Percentiles rank a stretch among this genome's conserved stretches.
Evolutionary conservation across 2,797 vertebrate genomes (phyloP).

Genomic region (Tiaroga cobitis): DNA sequence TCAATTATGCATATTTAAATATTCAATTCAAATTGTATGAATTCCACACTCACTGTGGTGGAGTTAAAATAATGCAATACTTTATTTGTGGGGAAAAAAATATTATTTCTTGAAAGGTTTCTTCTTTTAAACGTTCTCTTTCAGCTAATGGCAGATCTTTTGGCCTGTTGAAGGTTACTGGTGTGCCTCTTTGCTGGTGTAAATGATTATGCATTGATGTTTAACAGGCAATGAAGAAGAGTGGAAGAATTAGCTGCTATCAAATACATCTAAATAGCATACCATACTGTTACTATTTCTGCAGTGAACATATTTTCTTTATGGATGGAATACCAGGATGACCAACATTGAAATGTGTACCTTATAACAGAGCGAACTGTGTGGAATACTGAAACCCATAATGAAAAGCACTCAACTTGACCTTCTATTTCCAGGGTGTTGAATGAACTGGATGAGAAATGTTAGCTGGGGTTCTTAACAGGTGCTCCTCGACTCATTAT

Average conservation of each 20-base stretch:
- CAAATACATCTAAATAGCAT: not conserved
- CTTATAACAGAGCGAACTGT: not conserved
- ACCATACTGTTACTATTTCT: not conserved
- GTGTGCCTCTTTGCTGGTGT: not conserved
- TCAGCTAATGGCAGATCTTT: not conserved
- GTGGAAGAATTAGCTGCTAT: not conserved
- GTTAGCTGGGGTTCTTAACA: not conserved
- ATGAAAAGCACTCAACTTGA: not conserved
- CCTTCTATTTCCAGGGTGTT: not conserved
- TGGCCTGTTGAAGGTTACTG: not conserved
- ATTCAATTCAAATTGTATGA: no score
- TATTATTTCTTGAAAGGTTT: not conserved
- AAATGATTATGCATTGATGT: constrained; percentile 14
- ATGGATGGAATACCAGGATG: not conserved
- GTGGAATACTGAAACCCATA: not conserved
- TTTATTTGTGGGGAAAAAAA: no score
- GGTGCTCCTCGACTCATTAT: not conserved
- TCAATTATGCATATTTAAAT: no score
- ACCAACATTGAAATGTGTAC: not conserved
- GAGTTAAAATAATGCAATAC: no score
- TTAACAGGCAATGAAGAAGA: not conserved
- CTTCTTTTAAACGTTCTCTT: not conserved
- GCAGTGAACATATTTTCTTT: not conserved
- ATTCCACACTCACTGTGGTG: not conserved
- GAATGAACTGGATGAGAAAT: not conserved